Base-by-base conservation (phyloP, 2,797 vertebrate genomes). In the Myotis planiceps region DNA sequence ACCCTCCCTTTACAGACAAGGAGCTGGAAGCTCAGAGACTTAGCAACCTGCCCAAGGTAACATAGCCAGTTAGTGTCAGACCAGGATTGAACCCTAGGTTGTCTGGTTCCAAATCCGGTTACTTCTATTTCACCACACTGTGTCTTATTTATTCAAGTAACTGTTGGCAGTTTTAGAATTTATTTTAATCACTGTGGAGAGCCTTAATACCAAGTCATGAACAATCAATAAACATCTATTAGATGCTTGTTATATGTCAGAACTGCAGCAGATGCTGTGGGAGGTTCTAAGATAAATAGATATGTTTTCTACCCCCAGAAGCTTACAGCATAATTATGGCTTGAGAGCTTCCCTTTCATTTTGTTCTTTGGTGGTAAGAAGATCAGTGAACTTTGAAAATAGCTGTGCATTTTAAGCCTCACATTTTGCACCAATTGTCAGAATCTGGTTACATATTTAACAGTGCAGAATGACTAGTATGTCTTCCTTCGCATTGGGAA, bases 301-400 rank as follows among this genome's bases (percentile, higher is more conserved):
- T 78, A 29, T n/a, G 25, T 63, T 86, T 92, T 92, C 74, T 42
- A 25, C 45, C 29, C 37, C 25, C 5, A 79, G 58, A 90, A 75
- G 21, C 49, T 29, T 86, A 39, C 19, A 72, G 4, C 32, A 13
- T 82, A 82, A 79, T 60, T 88, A 53, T 51, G 21, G n/a, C 45
- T 65, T 75, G 58, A 96, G 29, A 80, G 69, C 63, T 66, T 81
- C 29, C 2, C 34, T 87, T 92, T 92, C 29, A 51, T 76, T 95
- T 87, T 87, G 7, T 92, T 91, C 69, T 83, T 80, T 66, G 68
- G 47, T 49, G 16, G 83, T 94, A 88, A 79, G 25, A 78, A 58
- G 39, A 89, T 85, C 68, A 42, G 37, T 55, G 37, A 88, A 80
- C n/a, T 88, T 87, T 91, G 82, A 94, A 96, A 96, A 79, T 13